Evolutionary conservation across 2,113 vertebrate genomes (phyloP).

Genomic region (Chauna torquata): DNA sequence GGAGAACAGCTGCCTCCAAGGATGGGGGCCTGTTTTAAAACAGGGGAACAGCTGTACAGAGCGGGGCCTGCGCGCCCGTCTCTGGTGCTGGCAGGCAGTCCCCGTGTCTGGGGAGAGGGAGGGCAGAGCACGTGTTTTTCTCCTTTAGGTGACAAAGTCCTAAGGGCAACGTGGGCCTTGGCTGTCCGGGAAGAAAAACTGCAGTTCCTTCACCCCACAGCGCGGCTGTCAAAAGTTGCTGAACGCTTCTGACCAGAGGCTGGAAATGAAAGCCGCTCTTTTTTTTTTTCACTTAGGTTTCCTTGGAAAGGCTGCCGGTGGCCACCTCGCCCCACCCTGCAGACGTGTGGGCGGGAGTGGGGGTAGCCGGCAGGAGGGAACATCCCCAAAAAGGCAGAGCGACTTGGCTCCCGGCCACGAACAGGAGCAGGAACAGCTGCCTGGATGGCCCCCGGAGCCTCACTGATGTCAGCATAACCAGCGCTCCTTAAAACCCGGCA

Average conservation of each 20-base stretch:
- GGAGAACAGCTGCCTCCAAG: not conserved
- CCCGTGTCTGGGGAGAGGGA: not conserved
- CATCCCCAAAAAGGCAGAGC: conserved; percentile 54
- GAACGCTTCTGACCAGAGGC: not conserved
- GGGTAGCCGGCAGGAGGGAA: conserved; percentile 47
- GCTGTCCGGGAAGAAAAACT: not conserved
- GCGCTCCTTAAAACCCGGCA: not conserved
- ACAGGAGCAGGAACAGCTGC: conserved; percentile 69
- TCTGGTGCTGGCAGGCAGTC: not conserved
- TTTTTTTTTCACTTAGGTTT: not conserved
- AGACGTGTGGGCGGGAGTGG: conserved; percentile 35
- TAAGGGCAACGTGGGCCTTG: not conserved
- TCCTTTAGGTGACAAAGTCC: conserved; percentile 21
- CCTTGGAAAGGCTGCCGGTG: conserved; percentile 4
- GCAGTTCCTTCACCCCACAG: not conserved
- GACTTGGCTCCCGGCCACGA: conserved; percentile 41
- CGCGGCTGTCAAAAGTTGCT: not conserved
- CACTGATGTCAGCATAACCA: conserved; percentile 60
- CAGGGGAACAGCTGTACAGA: not conserved
- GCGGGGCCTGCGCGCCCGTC: accelerated
- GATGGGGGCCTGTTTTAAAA: not conserved
- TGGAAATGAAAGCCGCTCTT: not conserved
- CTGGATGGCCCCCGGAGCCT: conserved; percentile 52
- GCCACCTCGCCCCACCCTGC: conserved; percentile 49
- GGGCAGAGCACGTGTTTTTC: not conserved